Base-by-base conservation (phyloP, 2,113 vertebrate genomes). In the Silurus asotus region DNA sequence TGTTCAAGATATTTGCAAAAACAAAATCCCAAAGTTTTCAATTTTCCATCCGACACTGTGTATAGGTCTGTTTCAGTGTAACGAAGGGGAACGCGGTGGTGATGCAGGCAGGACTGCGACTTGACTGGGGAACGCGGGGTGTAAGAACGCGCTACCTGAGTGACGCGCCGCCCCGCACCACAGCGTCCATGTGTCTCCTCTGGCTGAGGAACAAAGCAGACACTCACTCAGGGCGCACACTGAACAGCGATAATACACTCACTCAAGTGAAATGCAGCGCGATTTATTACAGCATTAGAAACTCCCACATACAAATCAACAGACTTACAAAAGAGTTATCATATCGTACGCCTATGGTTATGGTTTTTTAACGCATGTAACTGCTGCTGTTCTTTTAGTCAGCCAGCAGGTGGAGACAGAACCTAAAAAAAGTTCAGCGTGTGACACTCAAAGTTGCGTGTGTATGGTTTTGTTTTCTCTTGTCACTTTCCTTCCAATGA, bases 331-430 rank as follows among this genome's bases (percentile, higher is more conserved):
- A 53, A 2, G 6, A 19, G 9, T 59, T 61, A 59, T 53, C 48
- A 53, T 15, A 9, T 80, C 45, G 51, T 45, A 45, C 79, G 20
- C 84, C 69, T n/a, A 13, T 23, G 70, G 25, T 11, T 58, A 78
- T 61, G 37, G 56, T 10, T 17, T n/a, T 1, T 19, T 77, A 14
- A 56, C 58, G 48, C n/a, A 15, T 4, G 49, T 25, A n/a, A 25
- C 25, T 23, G 83, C 48, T 59, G 86, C 81, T 45, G 14, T 89
- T 90, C 87, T 81, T 58, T 9, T 37, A 62, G 53, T 61, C 79
- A 83, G 84, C 90, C 93, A 90, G 85, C 90, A 93, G 93, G 90
- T 93, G 91, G 93, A 88, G 90, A 89, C 89, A 94, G 87, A 93
- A 88, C 87, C 82, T 87, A 86, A 83, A 81, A 75, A 81, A 81